phyloP scores from a whole-genome alignment of 2,113 vertebrate genomes.

The Oreochromis tanganicae region DNA sequence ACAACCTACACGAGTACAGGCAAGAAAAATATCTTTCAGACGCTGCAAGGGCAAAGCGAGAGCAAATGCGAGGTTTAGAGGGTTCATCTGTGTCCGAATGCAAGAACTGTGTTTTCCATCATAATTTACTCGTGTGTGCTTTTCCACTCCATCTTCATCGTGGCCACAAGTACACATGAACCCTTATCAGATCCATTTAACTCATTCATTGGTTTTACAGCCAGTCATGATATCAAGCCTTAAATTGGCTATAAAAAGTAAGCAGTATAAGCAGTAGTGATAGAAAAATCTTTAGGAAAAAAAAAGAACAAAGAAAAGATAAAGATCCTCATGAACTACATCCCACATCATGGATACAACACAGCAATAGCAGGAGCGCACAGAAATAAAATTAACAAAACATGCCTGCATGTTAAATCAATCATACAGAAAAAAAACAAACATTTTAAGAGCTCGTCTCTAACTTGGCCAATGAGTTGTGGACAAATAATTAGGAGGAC shows the following conservation, averaged over 20 bases:
- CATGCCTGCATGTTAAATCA: slow-evolving; percentile 75
- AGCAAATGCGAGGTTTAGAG: neutral
- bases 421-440: slow-evolving; percentile 1
- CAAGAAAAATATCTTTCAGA: neutral
- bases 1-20: neutral
- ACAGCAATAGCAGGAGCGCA: neutral
- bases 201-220: neutral
- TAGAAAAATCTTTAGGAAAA: neutral
- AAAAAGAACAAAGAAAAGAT: neutral
- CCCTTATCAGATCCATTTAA: slow-evolving; percentile 14
- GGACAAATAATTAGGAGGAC: neutral
- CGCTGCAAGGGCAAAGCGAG: neutral
- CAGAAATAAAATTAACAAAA: slow-evolving; percentile 31
- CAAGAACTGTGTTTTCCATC: neutral
- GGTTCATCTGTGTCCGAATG: neutral
- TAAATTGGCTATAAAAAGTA: neutral
- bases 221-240: neutral
- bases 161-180: neutral
- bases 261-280: neutral
- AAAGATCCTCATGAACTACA: neutral
- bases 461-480: neutral
- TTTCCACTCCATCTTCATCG: neutral
- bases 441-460: slow-evolving; percentile 3
- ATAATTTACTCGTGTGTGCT: neutral
- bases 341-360: neutral